Percentiles rank a stretch among this genome's conserved stretches.
These are phyloP conservation scores for Oscheius onirici DNA, from an alignment of 2,888 invertebrate species.

Conservation along the genomic window DNA sequence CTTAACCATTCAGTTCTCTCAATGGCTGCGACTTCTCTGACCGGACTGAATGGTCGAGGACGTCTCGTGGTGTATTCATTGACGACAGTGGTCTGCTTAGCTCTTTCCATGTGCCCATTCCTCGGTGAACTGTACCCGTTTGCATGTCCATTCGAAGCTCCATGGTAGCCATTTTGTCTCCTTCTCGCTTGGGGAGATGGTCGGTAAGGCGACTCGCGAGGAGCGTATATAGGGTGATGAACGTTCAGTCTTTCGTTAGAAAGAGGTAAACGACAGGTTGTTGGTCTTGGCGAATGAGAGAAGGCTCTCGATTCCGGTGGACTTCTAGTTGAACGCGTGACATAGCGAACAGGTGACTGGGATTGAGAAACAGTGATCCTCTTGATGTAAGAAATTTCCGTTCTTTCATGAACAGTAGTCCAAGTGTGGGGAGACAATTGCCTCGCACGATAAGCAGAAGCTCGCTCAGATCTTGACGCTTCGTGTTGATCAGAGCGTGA, in stretches of 20 bases:
- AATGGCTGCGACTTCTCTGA: slow-evolving; percentile 47
- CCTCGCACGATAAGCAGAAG: slow-evolving; percentile 38
- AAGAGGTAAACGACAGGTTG: slow-evolving; percentile 29
- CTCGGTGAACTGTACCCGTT: neutral
- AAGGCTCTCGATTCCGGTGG: slow-evolving; percentile 6
- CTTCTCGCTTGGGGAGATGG: neutral
- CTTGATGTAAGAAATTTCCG: slow-evolving; percentile 64
- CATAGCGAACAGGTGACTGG: neutral
- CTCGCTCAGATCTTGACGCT: neutral
- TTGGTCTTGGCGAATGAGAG: slow-evolving; percentile 13
- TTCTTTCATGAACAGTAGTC: slow-evolving; percentile 66
- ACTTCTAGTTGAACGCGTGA: neutral
- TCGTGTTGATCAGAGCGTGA: slow-evolving; percentile 28
- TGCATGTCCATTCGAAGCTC: neutral
- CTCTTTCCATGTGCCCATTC: too few species aligned
- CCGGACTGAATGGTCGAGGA: slow-evolving; percentile 35
- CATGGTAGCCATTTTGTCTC: slow-evolving; percentile 1
- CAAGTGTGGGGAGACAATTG: slow-evolving; percentile 58
- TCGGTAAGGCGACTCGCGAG: slow-evolving; percentile 42
- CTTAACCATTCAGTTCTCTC: slow-evolving; percentile 49
- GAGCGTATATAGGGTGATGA: slow-evolving; percentile 54
- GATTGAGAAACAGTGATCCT: slow-evolving; percentile 42
- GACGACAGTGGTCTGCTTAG: neutral
- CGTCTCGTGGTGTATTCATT: neutral
- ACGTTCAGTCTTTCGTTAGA: slow-evolving; percentile 42